Evolutionary conservation across 2,797 vertebrate genomes (phyloP).

Genomic region (Notolepis coatsorum): DNA sequence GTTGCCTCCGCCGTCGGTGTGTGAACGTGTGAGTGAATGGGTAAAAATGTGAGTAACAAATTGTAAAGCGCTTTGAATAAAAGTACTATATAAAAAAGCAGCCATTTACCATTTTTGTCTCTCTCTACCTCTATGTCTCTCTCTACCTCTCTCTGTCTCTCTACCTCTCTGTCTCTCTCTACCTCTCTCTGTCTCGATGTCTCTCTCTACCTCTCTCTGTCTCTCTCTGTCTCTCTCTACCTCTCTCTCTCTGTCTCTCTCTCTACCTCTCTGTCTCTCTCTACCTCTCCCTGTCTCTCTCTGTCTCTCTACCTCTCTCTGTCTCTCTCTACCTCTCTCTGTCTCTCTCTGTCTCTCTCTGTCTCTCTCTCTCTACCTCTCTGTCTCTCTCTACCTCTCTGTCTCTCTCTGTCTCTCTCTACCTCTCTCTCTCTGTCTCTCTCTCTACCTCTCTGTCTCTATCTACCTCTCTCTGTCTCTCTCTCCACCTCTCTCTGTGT

Average conservation of each 20-base stretch:
- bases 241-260: not conserved
- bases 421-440: not conserved
- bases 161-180: constrained; percentile 20
- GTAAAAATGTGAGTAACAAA: too few relatives aligned
- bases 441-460: too few relatives aligned
- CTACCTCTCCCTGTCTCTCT: constrained; percentile 14
- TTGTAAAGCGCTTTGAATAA: too few relatives aligned
- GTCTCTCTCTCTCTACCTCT: not conserved
- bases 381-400: not conserved
- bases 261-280: constrained; percentile 5
- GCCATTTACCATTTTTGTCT: too few relatives aligned
- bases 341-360: constrained; percentile 19
- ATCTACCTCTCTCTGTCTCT: too few relatives aligned
- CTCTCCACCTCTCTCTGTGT: not conserved
- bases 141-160: constrained; percentile 11
- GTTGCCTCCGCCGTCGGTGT: too few relatives aligned
- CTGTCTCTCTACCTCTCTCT: not conserved
- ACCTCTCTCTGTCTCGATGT: not conserved
- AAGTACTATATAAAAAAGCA: too few relatives aligned
- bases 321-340: constrained; percentile 5
- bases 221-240: constrained; percentile 19
- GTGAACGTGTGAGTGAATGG: too few relatives aligned
- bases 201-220: constrained; percentile 5
- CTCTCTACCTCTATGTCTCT: not conserved
- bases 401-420: constrained; percentile 19